These are phyloP conservation scores for Himantopus leucocephalus DNA, from an alignment of 2,113 vertebrate genomes.

Conservation along the genomic window DNA sequence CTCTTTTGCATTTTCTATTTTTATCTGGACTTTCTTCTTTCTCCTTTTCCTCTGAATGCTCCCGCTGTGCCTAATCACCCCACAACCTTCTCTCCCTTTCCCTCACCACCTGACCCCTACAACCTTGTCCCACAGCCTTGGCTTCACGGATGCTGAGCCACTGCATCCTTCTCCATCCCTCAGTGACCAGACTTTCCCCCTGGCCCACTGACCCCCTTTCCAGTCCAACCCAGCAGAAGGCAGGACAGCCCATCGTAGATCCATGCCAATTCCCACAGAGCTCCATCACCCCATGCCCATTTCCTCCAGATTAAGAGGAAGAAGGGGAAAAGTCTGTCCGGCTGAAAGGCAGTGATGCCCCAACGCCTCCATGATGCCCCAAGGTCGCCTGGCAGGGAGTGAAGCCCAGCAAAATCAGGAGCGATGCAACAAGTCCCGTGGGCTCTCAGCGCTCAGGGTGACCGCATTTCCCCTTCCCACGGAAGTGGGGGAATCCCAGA, in stretches of 20 bases:
- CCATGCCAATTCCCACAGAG: background rate
- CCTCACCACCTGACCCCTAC: background rate
- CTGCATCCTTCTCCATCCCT: background rate
- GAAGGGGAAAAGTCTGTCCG: background rate
- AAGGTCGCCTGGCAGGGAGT: background rate
- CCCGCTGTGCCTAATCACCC: background rate
- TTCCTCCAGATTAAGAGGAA: background rate
- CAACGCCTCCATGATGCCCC: background rate
- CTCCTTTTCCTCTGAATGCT: background rate
- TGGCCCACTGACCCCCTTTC: background rate
- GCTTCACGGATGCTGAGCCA: background rate
- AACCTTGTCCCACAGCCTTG: background rate
- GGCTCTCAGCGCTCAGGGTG: background rate
- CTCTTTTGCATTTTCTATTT: background rate
- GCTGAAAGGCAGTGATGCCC: background rate
- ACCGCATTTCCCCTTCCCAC: rapidly evolving
- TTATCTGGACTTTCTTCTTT: background rate
- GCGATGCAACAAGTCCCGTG: background rate
- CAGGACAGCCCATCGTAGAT: background rate
- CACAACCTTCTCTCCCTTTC: background rate
- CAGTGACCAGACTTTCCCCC: background rate
- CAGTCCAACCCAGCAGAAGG: background rate
- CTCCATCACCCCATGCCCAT: background rate
- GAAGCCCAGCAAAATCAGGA: background rate
- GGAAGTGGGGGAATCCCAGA: background rate